Evolutionary conservation across 2,113 vertebrate species (phyloP), one percentile per base, ranked within the genome.

Genomic region (Ascaphus truei): DNA sequence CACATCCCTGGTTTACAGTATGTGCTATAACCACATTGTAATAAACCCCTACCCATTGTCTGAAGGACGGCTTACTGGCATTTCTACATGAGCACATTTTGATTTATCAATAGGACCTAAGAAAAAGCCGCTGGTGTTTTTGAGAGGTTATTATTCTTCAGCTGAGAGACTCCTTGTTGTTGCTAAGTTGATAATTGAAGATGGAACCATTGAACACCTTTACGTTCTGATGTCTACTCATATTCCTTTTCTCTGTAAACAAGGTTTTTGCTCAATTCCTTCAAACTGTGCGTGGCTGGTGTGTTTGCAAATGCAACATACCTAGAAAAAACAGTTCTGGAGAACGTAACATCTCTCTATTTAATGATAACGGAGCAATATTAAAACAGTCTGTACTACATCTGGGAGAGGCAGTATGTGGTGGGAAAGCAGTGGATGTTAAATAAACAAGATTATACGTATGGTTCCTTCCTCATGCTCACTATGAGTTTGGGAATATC

Each of bases 131-230:
- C 37, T 30, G 61, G 30, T 51, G 13, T 50, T 64, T 45, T 26
- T 51, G 11, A 26, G 31, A 64, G 47, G 15, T 51, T 26, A 18
- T 52, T 39, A 39, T 64, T 64, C 10, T 31, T 47, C n/a, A 27
- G 20, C 37, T 22, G 39, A 64, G 62, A 64, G 15, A 23, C 12
- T 37, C 31, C 47, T 52, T 52, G 30, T 37, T 45, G 62, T 64
- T 52, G 47, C 31, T 50, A 50, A 64, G 62, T 51, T 64, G 22
- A 22, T 51, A 26, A 63, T 47, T 64, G 61, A 52, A 64, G 37
- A 26, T 8, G 15, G 30, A 48, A 26, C 20, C 36, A 47, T 64
- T 26, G 18, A 37, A 64, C 33, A 64, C 31, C n/a, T 51, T 51
- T 27, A 3, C 10, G 4, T 41, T 64, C 4, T 52, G 20, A 34